Evolutionary conservation across 2,888 invertebrate species (phyloP).

Genomic region (Ormyrus nitidulus): DNA sequence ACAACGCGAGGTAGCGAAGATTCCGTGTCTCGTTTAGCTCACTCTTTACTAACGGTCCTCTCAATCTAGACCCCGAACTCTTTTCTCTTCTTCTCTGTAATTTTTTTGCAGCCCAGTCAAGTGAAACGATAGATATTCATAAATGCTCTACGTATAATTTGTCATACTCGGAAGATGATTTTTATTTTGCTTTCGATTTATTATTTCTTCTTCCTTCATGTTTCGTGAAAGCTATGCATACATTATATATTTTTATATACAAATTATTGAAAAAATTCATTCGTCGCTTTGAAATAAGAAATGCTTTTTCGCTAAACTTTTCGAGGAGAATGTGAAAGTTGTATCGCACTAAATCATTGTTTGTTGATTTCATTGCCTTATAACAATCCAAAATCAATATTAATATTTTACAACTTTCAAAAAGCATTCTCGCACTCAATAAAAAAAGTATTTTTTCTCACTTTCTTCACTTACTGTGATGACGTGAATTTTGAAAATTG

Average conservation of each 20-base stretch:
- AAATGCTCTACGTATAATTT: conserved; percentile 25
- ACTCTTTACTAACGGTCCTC: conserved; percentile 6
- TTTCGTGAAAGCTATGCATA: conserved; percentile 10
- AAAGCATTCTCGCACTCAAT: not conserved
- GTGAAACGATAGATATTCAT: conserved; percentile 6
- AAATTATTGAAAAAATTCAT: conserved; percentile 17
- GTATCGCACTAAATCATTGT: not conserved
- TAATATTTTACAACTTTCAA: conserved; percentile 46
- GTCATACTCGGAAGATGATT: conserved; percentile 5
- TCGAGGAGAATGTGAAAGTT: conserved; percentile 11
- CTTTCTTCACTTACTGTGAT: not conserved
- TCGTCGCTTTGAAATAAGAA: conserved; percentile 14
- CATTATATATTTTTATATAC: conserved; percentile 1
- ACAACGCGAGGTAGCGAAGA: conserved; percentile 49
- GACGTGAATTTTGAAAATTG: conserved; percentile 36
- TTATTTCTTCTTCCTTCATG: not conserved
- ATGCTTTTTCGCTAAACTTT: conserved; percentile 15
- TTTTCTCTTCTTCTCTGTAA: conserved; percentile 17
- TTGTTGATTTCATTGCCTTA: not conserved
- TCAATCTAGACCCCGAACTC: not conserved
- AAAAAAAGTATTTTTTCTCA: not conserved
- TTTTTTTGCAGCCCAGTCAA: conserved; percentile 12
- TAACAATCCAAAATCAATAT: conserved; percentile 1
- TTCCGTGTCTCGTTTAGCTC: conserved; percentile 16
- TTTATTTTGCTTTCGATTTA: not conserved